Percentiles rank a stretch among this genome's conserved stretches.
Evolutionary conservation across 2,888 invertebrate species (phyloP).

Genomic region (Torymus tubicola): DNA sequence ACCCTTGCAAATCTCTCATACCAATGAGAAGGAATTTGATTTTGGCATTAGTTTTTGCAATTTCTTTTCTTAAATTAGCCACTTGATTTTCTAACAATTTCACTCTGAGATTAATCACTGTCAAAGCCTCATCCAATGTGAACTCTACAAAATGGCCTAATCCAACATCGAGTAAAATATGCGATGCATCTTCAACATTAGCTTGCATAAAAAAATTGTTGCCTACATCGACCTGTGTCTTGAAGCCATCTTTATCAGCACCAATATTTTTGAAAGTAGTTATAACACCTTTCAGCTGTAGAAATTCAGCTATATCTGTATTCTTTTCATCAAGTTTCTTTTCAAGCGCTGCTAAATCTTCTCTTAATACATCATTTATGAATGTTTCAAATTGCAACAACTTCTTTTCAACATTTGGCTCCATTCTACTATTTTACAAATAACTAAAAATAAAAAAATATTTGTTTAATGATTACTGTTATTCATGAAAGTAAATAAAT

Average conservation of each 20-base stretch:
- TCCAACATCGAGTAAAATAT: slow-evolving; percentile 85
- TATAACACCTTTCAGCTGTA: slow-evolving; percentile 85
- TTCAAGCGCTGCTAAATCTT: slow-evolving; percentile 82
- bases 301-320: slow-evolving; percentile 83
- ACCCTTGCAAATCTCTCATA: slow-evolving; percentile 80
- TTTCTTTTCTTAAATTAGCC: slow-evolving; percentile 81
- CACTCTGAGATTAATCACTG: slow-evolving; percentile 84
- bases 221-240: slow-evolving; percentile 88
- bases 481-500: too few relatives aligned
- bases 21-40: slow-evolving; percentile 87
- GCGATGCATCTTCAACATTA: slow-evolving; percentile 82
- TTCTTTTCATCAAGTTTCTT: slow-evolving; percentile 81
- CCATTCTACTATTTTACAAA: slow-evolving; percentile 59
- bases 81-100: slow-evolving; percentile 82
- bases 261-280: slow-evolving; percentile 80
- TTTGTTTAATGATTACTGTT: too few relatives aligned
- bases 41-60: slow-evolving; percentile 85
- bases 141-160: slow-evolving; percentile 87
- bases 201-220: slow-evolving; percentile 90
- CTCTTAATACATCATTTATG: slow-evolving; percentile 87
- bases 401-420: slow-evolving; percentile 65
- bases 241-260: slow-evolving; percentile 79
- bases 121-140: slow-evolving; percentile 83
- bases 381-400: slow-evolving; percentile 81
- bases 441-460: too few relatives aligned